Evolutionary conservation across 2,888 invertebrate genomes (phyloP).

Genomic region (Rugalucina vietnamica): DNA sequence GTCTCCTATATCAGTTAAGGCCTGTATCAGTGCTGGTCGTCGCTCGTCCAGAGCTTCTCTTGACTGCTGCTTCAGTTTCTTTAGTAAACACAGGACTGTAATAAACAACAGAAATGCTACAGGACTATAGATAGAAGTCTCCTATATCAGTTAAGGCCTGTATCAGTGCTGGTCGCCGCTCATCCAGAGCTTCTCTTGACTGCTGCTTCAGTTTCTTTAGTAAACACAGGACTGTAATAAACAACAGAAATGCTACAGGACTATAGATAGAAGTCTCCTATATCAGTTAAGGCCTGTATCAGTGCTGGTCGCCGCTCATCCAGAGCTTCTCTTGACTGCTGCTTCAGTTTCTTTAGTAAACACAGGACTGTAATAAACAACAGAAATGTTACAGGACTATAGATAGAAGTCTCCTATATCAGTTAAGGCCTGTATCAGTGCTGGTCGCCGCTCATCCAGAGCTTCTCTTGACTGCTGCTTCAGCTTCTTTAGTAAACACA

Average conservation of each 20-base stretch:
- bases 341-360: constrained; percentile 94
- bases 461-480: constrained; percentile 96
- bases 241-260: too few relatives aligned
- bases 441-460: constrained; percentile 94
- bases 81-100: constrained; percentile 91
- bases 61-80: constrained; percentile 96
- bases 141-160: constrained; percentile 95
- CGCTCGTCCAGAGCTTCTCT: constrained; percentile 95
- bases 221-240: constrained; percentile 90
- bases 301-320: constrained; percentile 95
- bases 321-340: constrained; percentile 96
- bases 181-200: constrained; percentile 95
- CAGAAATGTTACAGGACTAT: too few relatives aligned
- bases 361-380: constrained; percentile 90
- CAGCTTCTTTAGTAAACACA: constrained; percentile 93
- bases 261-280: constrained; percentile 99
- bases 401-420: constrained; percentile 98
- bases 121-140: constrained; percentile 99
- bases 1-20: constrained; percentile 95
- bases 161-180: constrained; percentile 94
- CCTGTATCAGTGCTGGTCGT: constrained; percentile 94
- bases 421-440: constrained; percentile 93
- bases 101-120: too few relatives aligned
- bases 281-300: constrained; percentile 93
- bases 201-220: constrained; percentile 96